phyloP scores from a whole-genome alignment of 2,888 invertebrate species.

The Dryococelus australis region DNA sequence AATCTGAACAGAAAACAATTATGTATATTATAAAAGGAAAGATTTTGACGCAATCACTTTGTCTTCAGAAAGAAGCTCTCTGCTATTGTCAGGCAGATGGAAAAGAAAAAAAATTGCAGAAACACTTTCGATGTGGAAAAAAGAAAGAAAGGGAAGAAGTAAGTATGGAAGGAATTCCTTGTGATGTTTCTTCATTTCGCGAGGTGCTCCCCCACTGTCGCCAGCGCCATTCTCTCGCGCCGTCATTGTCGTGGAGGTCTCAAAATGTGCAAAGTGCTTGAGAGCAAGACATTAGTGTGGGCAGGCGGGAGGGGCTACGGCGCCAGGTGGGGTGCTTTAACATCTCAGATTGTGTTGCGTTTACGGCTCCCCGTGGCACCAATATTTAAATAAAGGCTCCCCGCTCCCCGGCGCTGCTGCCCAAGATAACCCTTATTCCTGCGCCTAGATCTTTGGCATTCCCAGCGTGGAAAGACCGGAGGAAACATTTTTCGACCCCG shows the following conservation, averaged over 20 bases:
- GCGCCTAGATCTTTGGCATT: too few species aligned
- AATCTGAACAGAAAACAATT: too few species aligned
- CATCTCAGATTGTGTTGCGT: neutral
- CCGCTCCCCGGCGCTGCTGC: neutral
- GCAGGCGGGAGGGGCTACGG: neutral
- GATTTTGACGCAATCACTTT: neutral
- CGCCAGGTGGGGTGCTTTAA: neutral
- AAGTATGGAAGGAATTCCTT: neutral
- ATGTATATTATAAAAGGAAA: too few species aligned
- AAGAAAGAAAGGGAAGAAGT: too few species aligned
- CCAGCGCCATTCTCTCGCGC: neutral
- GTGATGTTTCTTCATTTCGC: neutral
- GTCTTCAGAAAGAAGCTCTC: neutral
- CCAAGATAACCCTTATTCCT: neutral
- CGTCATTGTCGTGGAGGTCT: neutral
- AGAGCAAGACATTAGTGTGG: neutral
- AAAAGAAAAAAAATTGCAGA: neutral
- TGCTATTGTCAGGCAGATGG: neutral
- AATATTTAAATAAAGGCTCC: slow-evolving; percentile 3
- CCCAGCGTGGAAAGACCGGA: too few species aligned
- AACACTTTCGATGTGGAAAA: neutral
- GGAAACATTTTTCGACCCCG: too few species aligned
- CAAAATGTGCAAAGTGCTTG: neutral
- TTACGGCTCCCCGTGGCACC: neutral
- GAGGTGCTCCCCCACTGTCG: neutral